Evolutionary conservation across 2,113 vertebrate species (phyloP).

Genomic region (Triplophysa rosa): DNA sequence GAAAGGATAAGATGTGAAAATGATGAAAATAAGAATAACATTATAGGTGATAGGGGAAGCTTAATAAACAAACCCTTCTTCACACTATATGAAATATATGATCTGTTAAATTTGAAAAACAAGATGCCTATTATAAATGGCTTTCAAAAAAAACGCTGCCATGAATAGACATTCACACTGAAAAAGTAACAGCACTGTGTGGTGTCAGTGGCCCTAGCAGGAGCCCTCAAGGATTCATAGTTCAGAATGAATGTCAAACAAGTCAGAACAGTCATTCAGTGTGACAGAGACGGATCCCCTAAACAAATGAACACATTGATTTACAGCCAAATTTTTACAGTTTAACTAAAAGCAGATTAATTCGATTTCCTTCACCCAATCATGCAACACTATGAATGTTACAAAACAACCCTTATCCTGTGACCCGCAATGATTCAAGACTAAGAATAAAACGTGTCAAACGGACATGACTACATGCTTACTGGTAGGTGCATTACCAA

Average conservation of each 20-base stretch:
- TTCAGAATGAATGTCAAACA: constrained; percentile 1
- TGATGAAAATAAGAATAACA: neutral
- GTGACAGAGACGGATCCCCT: neutral
- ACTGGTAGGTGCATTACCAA: neutral
- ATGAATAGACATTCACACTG: neutral
- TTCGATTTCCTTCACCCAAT: neutral
- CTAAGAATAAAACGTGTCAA: too few species aligned
- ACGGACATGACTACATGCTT: neutral
- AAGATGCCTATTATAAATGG: neutral
- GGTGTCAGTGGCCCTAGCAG: neutral
- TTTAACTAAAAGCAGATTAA: constrained; percentile 5
- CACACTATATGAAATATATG: too few species aligned
- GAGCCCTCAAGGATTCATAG: neutral
- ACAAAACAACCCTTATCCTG: constrained; percentile 8
- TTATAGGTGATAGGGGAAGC: constrained; percentile 28
- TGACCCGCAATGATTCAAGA: neutral
- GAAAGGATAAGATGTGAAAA: constrained; percentile 26
- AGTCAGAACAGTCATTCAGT: constrained; percentile 5
- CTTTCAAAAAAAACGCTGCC: neutral
- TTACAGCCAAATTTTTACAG: neutral
- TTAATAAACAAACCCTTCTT: neutral
- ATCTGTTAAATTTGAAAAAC: neutral
- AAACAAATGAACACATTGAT: neutral
- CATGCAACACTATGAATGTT: neutral
- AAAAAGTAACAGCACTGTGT: neutral